Percentiles rank a stretch among this genome's conserved stretches.
These are phyloP conservation scores for Chinchilla lanigera DNA, from an alignment of 2,113 vertebrate genomes.

Conservation along the genomic window DNA sequence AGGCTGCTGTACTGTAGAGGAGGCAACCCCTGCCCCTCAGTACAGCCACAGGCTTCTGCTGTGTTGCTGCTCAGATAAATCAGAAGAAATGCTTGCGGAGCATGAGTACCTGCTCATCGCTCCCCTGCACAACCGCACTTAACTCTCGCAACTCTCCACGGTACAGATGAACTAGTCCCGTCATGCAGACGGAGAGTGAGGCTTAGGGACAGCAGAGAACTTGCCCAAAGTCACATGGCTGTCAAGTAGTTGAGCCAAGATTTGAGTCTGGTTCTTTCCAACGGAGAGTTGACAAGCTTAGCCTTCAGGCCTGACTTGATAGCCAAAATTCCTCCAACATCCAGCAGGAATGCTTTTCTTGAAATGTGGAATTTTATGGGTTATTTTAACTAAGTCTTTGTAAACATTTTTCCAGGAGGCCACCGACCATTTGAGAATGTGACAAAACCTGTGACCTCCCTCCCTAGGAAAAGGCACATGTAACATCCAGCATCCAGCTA, in stretches of 20 bases:
- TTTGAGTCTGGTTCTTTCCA: background rate
- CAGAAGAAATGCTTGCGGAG: background rate
- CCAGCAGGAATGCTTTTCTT: background rate
- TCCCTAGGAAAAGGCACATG: background rate
- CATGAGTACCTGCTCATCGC: rapidly evolving
- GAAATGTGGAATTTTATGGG: background rate
- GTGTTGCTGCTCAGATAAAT: background rate
- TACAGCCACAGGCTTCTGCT: background rate
- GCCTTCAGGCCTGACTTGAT: background rate
- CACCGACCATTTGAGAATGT: background rate
- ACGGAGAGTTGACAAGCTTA: background rate
- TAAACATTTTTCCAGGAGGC: background rate
- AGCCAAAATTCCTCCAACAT: background rate
- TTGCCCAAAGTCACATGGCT: background rate
- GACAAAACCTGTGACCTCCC: background rate
- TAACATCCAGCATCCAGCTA: rapidly evolving
- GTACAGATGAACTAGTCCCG: background rate
- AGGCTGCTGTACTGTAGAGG: background rate
- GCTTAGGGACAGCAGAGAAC: background rate
- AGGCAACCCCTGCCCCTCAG: background rate
- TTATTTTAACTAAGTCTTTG: background rate
- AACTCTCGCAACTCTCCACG: rapidly evolving
- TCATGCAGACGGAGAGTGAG: background rate
- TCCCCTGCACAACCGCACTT: background rate
- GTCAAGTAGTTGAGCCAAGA: background rate